Evolutionary conservation across 2,888 invertebrate species (phyloP), one percentile per base, ranked within the genome.

Genomic region (Lypha dubia): DNA sequence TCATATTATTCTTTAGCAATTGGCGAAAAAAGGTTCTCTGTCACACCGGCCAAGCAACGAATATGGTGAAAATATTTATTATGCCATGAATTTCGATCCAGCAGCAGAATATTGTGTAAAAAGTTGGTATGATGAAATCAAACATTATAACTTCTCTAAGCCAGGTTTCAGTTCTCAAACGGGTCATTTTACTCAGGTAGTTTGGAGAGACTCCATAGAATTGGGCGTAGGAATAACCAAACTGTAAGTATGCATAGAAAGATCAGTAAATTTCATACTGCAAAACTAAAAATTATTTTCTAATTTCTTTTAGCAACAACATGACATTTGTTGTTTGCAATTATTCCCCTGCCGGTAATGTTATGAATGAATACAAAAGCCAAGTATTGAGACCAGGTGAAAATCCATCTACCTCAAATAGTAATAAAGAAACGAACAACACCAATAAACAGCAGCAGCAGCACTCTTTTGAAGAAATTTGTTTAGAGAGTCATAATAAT

Each of bases 301-400:
- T 22, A 7, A 15, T 67, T 17, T 38, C 15, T 86, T 74, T 13
- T 24, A 35, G 95, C 94, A 89, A 94, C 95, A 86, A 96, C 95
- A 90, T 86, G 1, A 89, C 89, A 13, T 91, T 88, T 88, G 97
- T 98, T 0, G 98, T 98, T 0, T 97, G 96, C 44, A 96, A 97
- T 91, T 98, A 98, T 91, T 94, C 94, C 88, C 98, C 98, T 0
- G 96, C 98, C 0, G 98, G 98, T 2, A 98, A 98, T 91, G 95
- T 96, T 86, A 93, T 95, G 56, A 96, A 96, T 1, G 94, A 95
- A 88, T 97, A 95, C 89, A 93, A 94, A 17, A 94, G 94, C 32
- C 96, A 97, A 91, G 97, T 97, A 13, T 95, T 94, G 11, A 94
- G 86, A 8, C 56, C 79, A 46, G 79, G 68, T 32, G 49, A 24